Evolutionary conservation across 2,888 invertebrate species (phyloP).

Genomic region (Bellardia bayeri): DNA sequence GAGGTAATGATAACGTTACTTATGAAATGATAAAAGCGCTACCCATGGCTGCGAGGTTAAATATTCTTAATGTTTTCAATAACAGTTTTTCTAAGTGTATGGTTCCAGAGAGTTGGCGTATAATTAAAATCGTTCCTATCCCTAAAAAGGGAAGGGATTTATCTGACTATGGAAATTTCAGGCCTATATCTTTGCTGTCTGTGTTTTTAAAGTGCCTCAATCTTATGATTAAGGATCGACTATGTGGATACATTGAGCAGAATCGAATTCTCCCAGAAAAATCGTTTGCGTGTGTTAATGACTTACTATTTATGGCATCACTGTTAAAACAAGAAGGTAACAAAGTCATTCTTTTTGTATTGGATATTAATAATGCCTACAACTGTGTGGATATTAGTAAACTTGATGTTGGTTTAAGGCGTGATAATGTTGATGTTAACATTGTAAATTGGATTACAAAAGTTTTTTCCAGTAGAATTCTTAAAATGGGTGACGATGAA

Average conservation of each 20-base stretch:
- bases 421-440: background rate
- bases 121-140: conserved; percentile 29
- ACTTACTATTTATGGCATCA: conserved; percentile 12
- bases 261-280: conserved; percentile 1
- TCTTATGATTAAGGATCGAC: conserved; percentile 36
- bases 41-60: background rate
- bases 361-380: conserved; percentile 41
- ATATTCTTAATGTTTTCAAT: background rate
- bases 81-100: background rate
- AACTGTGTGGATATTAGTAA: conserved; percentile 31
- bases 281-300: conserved; percentile 44
- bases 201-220: conserved; percentile 44
- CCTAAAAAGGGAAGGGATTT: conserved; percentile 12
- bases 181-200: conserved; percentile 42
- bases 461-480: background rate
- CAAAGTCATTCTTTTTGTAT: conserved; percentile 17
- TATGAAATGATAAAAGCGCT: conserved; percentile 29
- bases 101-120: conserved; percentile 31
- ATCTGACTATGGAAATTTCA: conserved; percentile 19
- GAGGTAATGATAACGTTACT: background rate
- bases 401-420: background rate
- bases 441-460: conserved; percentile 25
- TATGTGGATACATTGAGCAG: background rate
- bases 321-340: conserved; percentile 3
- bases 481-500: conserved; percentile 22